Conservation (phyloP, 1,140 invertebrate genomes). For the Heliothis subflexa region DNA sequence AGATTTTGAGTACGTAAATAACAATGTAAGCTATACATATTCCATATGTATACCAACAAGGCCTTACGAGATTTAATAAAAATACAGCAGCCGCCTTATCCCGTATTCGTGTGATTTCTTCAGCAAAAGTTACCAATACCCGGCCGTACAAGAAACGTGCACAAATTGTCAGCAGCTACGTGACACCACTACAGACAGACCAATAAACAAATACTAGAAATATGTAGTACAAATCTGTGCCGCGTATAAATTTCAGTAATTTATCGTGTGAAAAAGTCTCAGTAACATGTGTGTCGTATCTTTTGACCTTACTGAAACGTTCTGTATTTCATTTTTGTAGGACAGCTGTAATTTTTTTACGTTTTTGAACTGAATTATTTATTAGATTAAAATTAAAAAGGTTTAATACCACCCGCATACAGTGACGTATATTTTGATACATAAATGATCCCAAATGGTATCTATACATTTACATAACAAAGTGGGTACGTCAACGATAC, state of each 20-base stretch:
- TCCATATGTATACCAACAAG: neutral
- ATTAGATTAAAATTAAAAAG: too few relatives aligned
- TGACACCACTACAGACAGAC: slow-evolving; percentile 1
- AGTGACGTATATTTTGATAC: neutral
- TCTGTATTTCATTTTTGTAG: neutral
- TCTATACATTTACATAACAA: neutral
- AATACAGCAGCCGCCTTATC: neutral
- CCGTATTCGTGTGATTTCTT: slow-evolving; percentile 13
- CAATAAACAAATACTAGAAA: slow-evolving; percentile 7
- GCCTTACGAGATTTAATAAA: neutral
- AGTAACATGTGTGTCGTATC: neutral
- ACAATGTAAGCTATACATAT: neutral
- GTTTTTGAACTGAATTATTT: too few relatives aligned
- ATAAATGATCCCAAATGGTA: neutral
- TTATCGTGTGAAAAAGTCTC: slow-evolving; percentile 2
- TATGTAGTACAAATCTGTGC: neutral
- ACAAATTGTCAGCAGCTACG: slow-evolving; percentile 33
- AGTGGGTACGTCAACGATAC: neutral
- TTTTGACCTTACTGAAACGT: neutral
- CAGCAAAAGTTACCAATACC: neutral
- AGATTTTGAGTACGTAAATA: neutral
- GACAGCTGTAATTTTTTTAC: too few relatives aligned
- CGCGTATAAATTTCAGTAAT: slow-evolving; percentile 8
- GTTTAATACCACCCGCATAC: neutral
- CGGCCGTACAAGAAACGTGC: neutral